A percentile compares a stretch with the other conserved stretches of the same genome.
Conservation (phyloP, 2,797 vertebrate species). For the Schizopygopsis pylzovi region DNA sequence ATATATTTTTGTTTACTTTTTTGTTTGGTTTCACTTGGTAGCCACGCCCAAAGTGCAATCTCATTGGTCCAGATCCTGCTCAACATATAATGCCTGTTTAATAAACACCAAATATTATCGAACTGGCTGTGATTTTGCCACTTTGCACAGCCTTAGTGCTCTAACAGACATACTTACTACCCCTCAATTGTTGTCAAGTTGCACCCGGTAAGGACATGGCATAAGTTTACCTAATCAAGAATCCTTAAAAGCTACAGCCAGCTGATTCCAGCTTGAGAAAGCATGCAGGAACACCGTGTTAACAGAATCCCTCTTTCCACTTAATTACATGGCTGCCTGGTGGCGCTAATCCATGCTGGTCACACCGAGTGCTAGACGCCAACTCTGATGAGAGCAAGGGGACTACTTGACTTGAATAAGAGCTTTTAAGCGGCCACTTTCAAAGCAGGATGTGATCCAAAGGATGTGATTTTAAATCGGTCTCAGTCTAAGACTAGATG, state of each 20-base stretch:
- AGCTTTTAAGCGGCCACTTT: conserved; percentile 10
- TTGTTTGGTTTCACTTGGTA: background rate
- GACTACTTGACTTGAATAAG: conserved; percentile 9
- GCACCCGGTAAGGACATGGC: background rate
- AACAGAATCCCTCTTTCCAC: background rate
- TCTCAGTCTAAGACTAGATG: background rate
- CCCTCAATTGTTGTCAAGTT: background rate
- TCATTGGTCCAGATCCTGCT: background rate
- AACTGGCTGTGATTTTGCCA: background rate
- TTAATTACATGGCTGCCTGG: background rate
- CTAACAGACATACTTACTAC: background rate
- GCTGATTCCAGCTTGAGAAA: conserved; percentile 7
- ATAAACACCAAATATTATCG: background rate
- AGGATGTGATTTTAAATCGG: conserved; percentile 24
- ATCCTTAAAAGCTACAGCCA: conserved; percentile 1
- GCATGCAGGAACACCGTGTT: background rate
- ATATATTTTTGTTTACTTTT: background rate
- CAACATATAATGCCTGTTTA: background rate
- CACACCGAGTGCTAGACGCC: background rate
- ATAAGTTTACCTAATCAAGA: background rate
- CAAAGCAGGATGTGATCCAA: conserved; percentile 11
- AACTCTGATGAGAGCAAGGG: conserved; percentile 2
- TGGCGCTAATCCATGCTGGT: background rate
- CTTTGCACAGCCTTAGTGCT: background rate
- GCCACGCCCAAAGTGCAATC: background rate